These are phyloP conservation scores for Heteromyza rotundicornis DNA, from an alignment of 2,888 invertebrate species.

Conservation along the genomic window DNA sequence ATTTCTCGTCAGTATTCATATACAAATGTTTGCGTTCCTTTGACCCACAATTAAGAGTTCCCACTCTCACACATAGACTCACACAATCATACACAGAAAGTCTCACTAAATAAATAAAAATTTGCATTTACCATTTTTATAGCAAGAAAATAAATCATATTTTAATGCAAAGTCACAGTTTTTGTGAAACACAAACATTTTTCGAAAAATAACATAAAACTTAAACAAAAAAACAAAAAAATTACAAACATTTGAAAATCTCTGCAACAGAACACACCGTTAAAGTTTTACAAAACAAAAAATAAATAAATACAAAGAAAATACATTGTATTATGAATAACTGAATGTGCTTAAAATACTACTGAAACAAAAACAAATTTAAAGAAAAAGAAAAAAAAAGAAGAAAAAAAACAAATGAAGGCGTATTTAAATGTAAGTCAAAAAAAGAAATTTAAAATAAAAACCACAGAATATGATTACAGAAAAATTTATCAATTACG, in stretches of 20 bases:
- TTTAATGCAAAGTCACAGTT: conserved; percentile 4
- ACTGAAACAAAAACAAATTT: too few relatives aligned
- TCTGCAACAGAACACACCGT: conserved; percentile 37
- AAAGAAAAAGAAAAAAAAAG: conserved; percentile 24
- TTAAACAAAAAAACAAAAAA: conserved; percentile 6
- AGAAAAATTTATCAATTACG: conserved; percentile 33
- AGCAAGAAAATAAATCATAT: conserved; percentile 4
- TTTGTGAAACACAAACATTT: conserved; percentile 11
- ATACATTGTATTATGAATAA: conserved; percentile 3
- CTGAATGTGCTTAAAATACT: conserved; percentile 33
- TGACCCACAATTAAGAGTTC: not conserved
- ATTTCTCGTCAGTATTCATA: not conserved
- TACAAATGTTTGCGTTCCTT: not conserved
- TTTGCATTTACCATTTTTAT: conserved; percentile 17
- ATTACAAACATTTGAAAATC: not conserved
- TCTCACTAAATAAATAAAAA: conserved; percentile 1
- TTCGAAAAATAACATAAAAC: too few relatives aligned
- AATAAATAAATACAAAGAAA: not conserved
- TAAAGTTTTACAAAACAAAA: conserved; percentile 27
- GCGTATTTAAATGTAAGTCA: conserved; percentile 29
- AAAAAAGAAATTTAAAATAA: conserved; percentile 20
- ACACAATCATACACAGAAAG: conserved; percentile 8
- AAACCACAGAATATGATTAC: too few relatives aligned
- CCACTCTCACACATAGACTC: not conserved
- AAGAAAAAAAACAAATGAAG: conserved; percentile 23